Evolutionary conservation across 2,888 invertebrate species (phyloP), one percentile per base, ranked within the genome.

Genomic region (Drosophila pegasa): DNA sequence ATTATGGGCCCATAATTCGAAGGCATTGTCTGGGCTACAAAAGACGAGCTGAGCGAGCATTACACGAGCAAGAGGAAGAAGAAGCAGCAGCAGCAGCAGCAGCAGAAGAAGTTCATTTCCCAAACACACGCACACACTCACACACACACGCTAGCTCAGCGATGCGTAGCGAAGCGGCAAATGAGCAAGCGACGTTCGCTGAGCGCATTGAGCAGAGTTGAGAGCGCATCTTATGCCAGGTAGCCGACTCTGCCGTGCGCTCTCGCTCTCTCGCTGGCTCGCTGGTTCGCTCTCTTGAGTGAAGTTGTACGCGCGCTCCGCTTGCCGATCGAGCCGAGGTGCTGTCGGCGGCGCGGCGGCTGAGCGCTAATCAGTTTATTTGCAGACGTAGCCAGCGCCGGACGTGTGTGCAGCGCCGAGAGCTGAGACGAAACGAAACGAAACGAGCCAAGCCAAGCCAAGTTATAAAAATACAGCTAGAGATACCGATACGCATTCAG

Each of bases 1-100:
- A 91, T 90, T 90, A 90, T 88, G 84, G 88, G 77, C 84, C 74
- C 87, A 90, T 90, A 90, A 91, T 90, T 88, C 75, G 87, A 86
- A 76, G 79, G 75, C 83, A 88, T 89, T 90, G 90, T 89, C 71
- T 78, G 73, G 35, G 62, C 56, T 67, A 78, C 76, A 76, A 73
- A 70, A 65, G 70, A 77, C 55, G 73, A 69, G 52, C 56, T 70
- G 71, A 70, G 65, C 64, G 63, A 73, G 64, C 71, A 73, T 67
- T 69, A 61, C 66, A 72, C 57, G 62, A 64, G 56, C 14, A 57
- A 38, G 51, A 60, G 6, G 35, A 50, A 50, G 48, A 33, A 50
- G 74, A n/a, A n/a, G n/a, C n/a, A n/a, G n/a, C n/a, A n/a, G n/a
- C n/a, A n/a, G n/a, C n/a, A n/a, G n/a, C n/a, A n/a, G n/a, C n/a